Evolutionary conservation across 30 jellyfish, hydroid and myxozoan genomes (phyloP), one percentile per base, ranked within the genome.

Genomic region (Phacellophora camtschatica): DNA sequence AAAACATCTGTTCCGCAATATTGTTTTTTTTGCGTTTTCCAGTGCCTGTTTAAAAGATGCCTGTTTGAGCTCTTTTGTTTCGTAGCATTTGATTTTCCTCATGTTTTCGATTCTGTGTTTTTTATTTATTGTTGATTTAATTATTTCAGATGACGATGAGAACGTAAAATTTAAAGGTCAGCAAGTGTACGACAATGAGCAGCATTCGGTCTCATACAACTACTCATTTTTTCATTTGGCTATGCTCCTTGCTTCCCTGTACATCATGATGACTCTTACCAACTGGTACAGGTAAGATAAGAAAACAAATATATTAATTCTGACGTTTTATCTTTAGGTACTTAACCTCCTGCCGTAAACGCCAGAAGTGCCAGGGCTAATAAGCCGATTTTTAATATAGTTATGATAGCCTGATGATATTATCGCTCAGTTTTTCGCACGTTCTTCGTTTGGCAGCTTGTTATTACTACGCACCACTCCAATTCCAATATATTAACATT

Each of bases 231-330:
- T 92, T 32, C 98, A 92, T 53, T 53, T 92, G 20, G 85, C 95
- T 15, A 78, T 78, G 79, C 24, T 86, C 43, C 69, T 85, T 67
- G 98, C 98, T 7, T 92, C 98, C 8, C 83, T 92, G 15, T 92
- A 92, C 78, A 92, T 92, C 81, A 92, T 92, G 98, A 81, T 92
- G 93, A 92, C 95, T 70, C 85, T 92, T 36, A 92, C 98, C 46
- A 85, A 92, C 84, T 92, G 98, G 98, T 92, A 92, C 95, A 92
- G 98, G 98, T 92, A 74, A 8, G 92, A 34, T 33, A 15, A 4
- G 12, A 18, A 8, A 4, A 45, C 3, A 15, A 16, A 9, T 37
- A 16, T 34, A 25, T 45, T 13, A 13, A 9, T 39, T 12, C 8
- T 2, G 51, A 7, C 51, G 13, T 39, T 39, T 5, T 39, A 39